phyloP scores from a whole-genome alignment of 2,888 invertebrate genomes.

The Torymus aiolomorphi region DNA sequence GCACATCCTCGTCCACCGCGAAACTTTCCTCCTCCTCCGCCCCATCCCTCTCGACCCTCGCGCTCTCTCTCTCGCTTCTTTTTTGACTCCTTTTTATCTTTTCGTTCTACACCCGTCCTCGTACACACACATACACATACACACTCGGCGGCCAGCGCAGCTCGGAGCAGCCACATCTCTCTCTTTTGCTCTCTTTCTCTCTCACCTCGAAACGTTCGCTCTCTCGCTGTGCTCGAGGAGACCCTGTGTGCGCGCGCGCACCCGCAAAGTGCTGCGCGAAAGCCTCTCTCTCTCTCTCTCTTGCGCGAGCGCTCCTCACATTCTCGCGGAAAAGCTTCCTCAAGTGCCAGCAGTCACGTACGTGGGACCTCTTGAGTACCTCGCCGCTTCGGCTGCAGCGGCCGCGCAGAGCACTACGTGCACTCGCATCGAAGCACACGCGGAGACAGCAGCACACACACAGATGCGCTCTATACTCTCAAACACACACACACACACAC shows the following conservation, averaged over 20 bases:
- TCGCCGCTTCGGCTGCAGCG: conserved; percentile 8
- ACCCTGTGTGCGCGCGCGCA: neutral
- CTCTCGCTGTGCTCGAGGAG: conserved; percentile 4
- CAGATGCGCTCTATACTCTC: neutral
- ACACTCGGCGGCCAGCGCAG: no score
- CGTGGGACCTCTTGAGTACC: conserved; percentile 23
- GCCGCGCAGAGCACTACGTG: neutral
- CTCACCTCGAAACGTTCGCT: conserved; percentile 17
- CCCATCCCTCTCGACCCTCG: neutral
- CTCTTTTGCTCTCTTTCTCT: conserved; percentile 14
- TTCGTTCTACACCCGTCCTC: conserved; percentile 1
- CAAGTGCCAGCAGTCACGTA: conserved; percentile 45
- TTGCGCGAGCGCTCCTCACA: no score
- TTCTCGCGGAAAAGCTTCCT: conserved; percentile 47
- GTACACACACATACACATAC: neutral
- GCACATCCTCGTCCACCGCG: conserved; percentile 39
- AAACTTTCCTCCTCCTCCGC: conserved; percentile 42
- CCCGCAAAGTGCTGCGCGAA: conserved; percentile 43
- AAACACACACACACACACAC: neutral
- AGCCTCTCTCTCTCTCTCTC: conserved; percentile 18
- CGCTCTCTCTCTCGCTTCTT: conserved; percentile 2
- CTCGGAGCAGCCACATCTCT: neutral
- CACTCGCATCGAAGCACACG: neutral
- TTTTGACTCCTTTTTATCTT: conserved; percentile 2
- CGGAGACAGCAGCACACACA: neutral